Evolutionary conservation across 2,113 vertebrate genomes (phyloP).

Genomic region (Poecilia latipinna): DNA sequence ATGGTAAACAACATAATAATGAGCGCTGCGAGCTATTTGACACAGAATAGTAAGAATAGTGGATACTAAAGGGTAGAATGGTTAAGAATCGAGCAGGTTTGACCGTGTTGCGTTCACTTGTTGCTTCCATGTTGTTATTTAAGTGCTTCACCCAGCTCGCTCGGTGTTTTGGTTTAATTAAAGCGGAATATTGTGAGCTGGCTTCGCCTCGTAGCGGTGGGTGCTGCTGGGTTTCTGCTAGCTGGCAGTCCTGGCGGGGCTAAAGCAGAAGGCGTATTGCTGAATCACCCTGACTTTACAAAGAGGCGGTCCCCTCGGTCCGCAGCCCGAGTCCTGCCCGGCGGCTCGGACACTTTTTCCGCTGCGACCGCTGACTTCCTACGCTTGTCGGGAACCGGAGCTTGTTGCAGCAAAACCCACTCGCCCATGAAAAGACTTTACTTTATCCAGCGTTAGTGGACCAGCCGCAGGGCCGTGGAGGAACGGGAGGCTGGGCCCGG

Average conservation of each 20-base stretch:
- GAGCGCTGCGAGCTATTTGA: neutral
- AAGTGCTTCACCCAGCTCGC: neutral
- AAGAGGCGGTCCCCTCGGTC: constrained; percentile 60
- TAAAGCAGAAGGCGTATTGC: constrained; percentile 70
- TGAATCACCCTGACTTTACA: constrained; percentile 84
- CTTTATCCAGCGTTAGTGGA: neutral
- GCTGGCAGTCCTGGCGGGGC: constrained; percentile 37
- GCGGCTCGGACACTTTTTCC: constrained; percentile 31
- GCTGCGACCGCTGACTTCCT: constrained; percentile 47
- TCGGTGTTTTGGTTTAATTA: constrained; percentile 27
- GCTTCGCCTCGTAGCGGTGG: constrained; percentile 9
- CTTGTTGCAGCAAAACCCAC: constrained; percentile 23
- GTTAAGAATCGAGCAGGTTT: neutral
- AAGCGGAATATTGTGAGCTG: constrained; percentile 5
- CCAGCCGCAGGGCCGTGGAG: neutral
- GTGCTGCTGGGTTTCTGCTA: constrained; percentile 15
- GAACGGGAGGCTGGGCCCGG: neutral
- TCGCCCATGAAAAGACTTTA: neutral
- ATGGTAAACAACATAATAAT: neutral
- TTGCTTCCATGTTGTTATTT: constrained; percentile 39
- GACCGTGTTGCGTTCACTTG: constrained; percentile 63
- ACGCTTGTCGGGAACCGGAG: constrained; percentile 69
- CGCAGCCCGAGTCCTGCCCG: constrained; percentile 43
- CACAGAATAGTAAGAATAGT: rapidly evolving
- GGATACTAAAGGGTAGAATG: neutral